phyloP scores from a whole-genome alignment of 2,888 invertebrate species.

The Orthonevra nobilis region DNA sequence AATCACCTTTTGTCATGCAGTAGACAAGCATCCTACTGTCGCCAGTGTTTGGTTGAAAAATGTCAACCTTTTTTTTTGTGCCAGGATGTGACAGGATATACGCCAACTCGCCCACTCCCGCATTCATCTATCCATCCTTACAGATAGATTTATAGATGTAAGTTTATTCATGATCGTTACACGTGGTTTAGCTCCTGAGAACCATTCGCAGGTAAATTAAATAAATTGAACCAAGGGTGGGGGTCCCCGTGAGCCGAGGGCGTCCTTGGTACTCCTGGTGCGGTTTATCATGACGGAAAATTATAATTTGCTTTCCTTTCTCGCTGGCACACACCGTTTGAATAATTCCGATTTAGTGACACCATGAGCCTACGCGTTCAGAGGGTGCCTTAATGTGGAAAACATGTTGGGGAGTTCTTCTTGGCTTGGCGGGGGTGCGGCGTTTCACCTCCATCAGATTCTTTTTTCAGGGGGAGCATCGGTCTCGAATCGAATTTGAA shows the following conservation, averaged over 20 bases:
- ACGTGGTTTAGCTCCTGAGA: slow-evolving; percentile 15
- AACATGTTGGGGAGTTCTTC: slow-evolving; percentile 17
- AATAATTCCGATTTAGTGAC: slow-evolving; percentile 33
- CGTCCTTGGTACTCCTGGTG: background rate
- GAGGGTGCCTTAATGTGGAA: slow-evolving; percentile 14
- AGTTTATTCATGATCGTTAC: slow-evolving; percentile 60
- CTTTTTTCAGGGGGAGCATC: background rate
- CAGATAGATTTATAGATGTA: slow-evolving; percentile 37
- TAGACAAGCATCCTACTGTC: background rate
- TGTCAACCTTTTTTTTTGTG: background rate
- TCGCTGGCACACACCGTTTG: slow-evolving; percentile 14
- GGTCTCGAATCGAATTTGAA: slow-evolving; percentile 38
- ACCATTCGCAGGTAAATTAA: slow-evolving; percentile 25
- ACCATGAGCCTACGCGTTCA: background rate
- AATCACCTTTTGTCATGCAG: slow-evolving; percentile 21
- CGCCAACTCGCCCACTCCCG: background rate
- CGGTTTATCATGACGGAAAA: slow-evolving; percentile 11
- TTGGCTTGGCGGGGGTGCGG: background rate
- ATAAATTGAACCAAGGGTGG: slow-evolving; percentile 35
- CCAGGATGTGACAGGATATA: background rate
- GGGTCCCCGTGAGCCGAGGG: background rate
- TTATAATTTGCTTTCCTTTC: slow-evolving; percentile 29
- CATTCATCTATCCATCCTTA: background rate
- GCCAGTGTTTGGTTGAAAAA: background rate
- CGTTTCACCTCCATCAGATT: background rate